phyloP scores from a whole-genome alignment of 2,888 invertebrate genomes.

The Meiosimyza platycephala region DNA sequence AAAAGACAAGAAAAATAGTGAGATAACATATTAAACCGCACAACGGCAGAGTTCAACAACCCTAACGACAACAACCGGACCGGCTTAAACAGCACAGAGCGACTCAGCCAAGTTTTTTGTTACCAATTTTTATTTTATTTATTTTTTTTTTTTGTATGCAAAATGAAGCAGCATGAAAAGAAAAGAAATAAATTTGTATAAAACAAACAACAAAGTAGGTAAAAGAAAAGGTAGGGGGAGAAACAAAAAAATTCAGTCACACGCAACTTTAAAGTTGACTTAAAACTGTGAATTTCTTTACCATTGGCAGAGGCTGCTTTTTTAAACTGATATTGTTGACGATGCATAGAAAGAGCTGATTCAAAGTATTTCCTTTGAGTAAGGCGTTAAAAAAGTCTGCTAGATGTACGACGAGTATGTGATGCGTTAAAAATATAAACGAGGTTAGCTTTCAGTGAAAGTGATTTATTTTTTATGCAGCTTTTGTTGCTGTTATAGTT shows the following conservation, averaged over 20 bases:
- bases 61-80: not conserved
- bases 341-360: too few relatives aligned
- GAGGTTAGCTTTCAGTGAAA: slow-evolving; percentile 38
- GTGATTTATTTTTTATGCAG: slow-evolving; percentile 35
- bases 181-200: slow-evolving; percentile 7
- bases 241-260: slow-evolving; percentile 5
- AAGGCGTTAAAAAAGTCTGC: too few relatives aligned
- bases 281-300: not conserved
- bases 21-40: not conserved
- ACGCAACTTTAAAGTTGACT: not conserved
- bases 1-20: not conserved
- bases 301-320: not conserved
- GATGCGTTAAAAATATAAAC: not conserved
- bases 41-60: slow-evolving; percentile 15
- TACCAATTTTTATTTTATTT: slow-evolving; percentile 3
- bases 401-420: too few relatives aligned
- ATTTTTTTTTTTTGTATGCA: slow-evolving; percentile 3
- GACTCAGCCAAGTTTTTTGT: not conserved
- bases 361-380: too few relatives aligned
- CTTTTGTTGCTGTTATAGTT: not conserved
- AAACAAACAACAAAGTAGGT: slow-evolving; percentile 6
- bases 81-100: not conserved
- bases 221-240: not conserved
- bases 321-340: too few relatives aligned
- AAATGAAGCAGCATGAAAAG: not conserved